phyloP scores from a whole-genome alignment of 64 coral and sea anemone species.

The Pocillopora damicornis region DNA sequence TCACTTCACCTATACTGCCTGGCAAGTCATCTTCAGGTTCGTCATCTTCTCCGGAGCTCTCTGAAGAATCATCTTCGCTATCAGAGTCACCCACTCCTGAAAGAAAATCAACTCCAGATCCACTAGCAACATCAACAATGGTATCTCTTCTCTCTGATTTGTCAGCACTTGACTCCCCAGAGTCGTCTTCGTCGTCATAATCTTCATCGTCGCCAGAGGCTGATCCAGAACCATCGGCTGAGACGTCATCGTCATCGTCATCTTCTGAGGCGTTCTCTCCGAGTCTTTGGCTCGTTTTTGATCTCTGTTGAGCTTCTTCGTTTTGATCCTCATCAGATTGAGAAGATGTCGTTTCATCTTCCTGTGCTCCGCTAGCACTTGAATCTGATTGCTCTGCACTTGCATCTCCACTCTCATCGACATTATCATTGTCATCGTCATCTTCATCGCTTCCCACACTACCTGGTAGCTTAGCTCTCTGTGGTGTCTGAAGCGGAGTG shows the following conservation, averaged over 20 bases:
- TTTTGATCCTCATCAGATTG: slow-evolving; percentile 5
- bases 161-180: slow-evolving; percentile 15
- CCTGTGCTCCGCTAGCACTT: not conserved
- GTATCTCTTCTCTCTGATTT: slow-evolving; percentile 7
- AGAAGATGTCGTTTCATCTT: slow-evolving; percentile 2
- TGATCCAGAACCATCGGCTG: slow-evolving; percentile 12
- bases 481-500: not conserved
- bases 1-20: slow-evolving; percentile 45
- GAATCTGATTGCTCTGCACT: slow-evolving; percentile 5
- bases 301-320: not conserved
- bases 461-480: slow-evolving; percentile 38
- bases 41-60: slow-evolving; percentile 26
- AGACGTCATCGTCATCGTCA: slow-evolving; percentile 19
- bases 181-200: slow-evolving; percentile 15
- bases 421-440: not conserved
- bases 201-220: slow-evolving; percentile 5
- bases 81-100: slow-evolving; percentile 36
- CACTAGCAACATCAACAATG: slow-evolving; percentile 32
- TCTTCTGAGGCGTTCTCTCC: slow-evolving; percentile 10
- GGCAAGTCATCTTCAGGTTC: slow-evolving; percentile 39
- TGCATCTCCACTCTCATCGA: slow-evolving; percentile 1
- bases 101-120: slow-evolving; percentile 44
- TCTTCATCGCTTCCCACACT: slow-evolving; percentile 43
- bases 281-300: not conserved
- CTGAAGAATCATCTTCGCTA: slow-evolving; percentile 15